Conservation (phyloP, 2,797 vertebrate genomes). For the Strix occidentalis region DNA sequence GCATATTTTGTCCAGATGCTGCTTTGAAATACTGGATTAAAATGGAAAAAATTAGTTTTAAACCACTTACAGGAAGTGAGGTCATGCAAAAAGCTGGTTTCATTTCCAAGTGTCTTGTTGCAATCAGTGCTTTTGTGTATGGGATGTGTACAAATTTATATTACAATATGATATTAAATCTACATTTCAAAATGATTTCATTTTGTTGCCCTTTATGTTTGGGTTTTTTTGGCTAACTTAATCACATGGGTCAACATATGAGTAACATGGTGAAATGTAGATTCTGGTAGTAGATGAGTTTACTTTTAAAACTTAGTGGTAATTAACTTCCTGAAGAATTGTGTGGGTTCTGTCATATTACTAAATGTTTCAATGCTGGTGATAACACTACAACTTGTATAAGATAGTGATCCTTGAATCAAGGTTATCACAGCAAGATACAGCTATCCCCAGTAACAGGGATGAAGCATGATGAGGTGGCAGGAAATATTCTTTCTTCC, state of each 20-base stretch:
- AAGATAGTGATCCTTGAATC: not conserved
- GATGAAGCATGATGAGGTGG: not conserved
- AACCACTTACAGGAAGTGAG: slow-evolving; percentile 16
- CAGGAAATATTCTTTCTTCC: not conserved
- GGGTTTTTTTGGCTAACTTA: not conserved
- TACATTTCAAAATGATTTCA: not conserved
- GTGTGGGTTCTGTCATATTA: not conserved
- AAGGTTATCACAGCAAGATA: not conserved
- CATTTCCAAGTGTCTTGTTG: slow-evolving; percentile 27
- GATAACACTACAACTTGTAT: not conserved
- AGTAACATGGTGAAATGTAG: not conserved
- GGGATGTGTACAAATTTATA: not conserved
- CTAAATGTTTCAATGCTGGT: not conserved
- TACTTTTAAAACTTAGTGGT: not conserved
- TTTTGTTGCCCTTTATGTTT: not conserved
- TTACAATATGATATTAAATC: not conserved
- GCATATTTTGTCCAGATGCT: slow-evolving; percentile 77
- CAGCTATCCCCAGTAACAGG: not conserved
- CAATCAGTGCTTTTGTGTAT: not conserved
- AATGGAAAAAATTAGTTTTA: slow-evolving; percentile 31
- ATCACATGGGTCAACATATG: fast-evolving
- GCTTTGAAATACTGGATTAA: slow-evolving; percentile 66
- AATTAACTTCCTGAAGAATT: not conserved
- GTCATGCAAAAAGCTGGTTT: not conserved
- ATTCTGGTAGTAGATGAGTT: not conserved